A percentile compares a stretch with the other conserved stretches of the same genome.
Evolutionary conservation across 2,888 invertebrate species (phyloP).

Genomic region (Carabus problematicus): DNA sequence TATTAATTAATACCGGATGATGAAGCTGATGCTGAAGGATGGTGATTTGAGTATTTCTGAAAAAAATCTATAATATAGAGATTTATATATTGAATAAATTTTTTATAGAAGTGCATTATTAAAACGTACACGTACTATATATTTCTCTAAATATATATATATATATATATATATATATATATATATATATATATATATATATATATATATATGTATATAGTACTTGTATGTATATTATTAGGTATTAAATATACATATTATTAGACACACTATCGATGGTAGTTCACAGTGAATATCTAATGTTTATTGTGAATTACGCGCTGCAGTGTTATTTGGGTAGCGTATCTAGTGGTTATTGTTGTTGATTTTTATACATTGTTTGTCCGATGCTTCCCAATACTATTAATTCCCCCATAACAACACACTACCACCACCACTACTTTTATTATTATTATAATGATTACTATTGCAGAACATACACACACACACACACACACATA

Average conservation of each 20-base stretch:
- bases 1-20: constrained; percentile 39
- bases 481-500: constrained; percentile 18
- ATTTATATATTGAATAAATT: constrained; percentile 43
- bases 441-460: too few relatives aligned
- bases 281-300: too few relatives aligned
- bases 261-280: too few relatives aligned
- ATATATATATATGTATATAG: too few relatives aligned
- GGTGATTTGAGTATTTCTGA: constrained; percentile 39
- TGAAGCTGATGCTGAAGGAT: too few relatives aligned
- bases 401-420: constrained; percentile 14
- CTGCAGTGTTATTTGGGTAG: too few relatives aligned
- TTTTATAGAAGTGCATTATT: constrained; percentile 45
- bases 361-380: constrained; percentile 56
- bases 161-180: constrained; percentile 27
- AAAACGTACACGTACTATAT: constrained; percentile 8
- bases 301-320: too few relatives aligned
- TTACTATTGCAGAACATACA: neutral
- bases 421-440: neutral
- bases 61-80: neutral
- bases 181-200: constrained; percentile 17
- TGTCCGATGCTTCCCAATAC: constrained; percentile 24
- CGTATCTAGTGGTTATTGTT: constrained; percentile 47
- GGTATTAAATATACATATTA: too few relatives aligned
- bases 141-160: too few relatives aligned
- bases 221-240: too few relatives aligned